Base-by-base conservation (phyloP, 2,888 invertebrate species). In the Andrena hattorfiana region DNA sequence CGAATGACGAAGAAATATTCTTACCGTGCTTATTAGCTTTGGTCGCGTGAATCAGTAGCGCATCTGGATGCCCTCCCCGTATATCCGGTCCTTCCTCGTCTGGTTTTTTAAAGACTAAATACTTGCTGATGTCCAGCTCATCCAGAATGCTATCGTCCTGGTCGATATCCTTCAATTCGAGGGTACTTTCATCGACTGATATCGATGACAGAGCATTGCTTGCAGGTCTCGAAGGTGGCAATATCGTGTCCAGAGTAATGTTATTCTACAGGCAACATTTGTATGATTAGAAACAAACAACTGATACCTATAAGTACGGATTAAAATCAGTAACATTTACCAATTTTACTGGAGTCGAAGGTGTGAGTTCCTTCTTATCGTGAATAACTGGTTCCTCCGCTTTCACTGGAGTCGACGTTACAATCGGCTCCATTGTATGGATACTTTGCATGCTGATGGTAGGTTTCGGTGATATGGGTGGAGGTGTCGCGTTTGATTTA, bases 11-110 rank as follows among this genome's bases (percentile, higher is more conserved):
- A 5, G 26, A 54, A 16, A 28, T 26, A 51, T 69, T 92, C 94
- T 93, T 94, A 96, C 97, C 96, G 91, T 95, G 97, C 95, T 98
- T 98, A 93, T 98, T 98, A 83, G 98, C 98, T 94, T 98, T 98
- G 76, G 99, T 99, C 64, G 99, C 99, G 92, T 99, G 98, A 59
- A 99, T 98, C 84, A 99, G 97, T 72, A 99, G 96, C 0, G 99
- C 99, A 94, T 99, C 99, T 1, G 98, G 97, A 84, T 97, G 97
- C 7, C 99, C 99, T 8, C 99, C 99, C 79, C 98, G 96, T 56
- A 99, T 97, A 89, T 98, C 98, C 0, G 98, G 98, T 3, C 98
- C 98, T 83, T 98, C 98, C 92, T 97, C 97, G 32, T 97, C 97
- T 1, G 95, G 93, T 90, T 96, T 97, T 93, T 98, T 98, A 84